These are phyloP conservation scores for Parambassis ranga DNA, from an alignment of 2,797 vertebrate genomes.

Conservation along the genomic window DNA sequence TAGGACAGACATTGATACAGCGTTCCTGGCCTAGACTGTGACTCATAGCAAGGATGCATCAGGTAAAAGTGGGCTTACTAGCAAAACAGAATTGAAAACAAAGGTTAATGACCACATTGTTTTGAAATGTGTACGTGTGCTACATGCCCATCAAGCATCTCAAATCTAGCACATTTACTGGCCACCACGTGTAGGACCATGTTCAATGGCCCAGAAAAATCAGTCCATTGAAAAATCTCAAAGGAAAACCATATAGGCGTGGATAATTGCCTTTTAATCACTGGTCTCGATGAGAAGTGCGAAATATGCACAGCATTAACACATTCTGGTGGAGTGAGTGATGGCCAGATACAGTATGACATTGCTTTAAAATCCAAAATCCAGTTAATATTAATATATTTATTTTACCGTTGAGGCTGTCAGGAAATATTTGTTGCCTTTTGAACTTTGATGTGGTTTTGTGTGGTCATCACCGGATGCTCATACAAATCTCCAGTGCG, in stretches of 20 bases:
- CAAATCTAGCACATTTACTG: constrained; percentile 13
- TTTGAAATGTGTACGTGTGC: background rate
- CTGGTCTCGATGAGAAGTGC: background rate
- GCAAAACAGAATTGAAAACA: background rate
- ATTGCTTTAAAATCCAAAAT: too few relatives aligned
- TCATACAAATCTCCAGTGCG: too few relatives aligned
- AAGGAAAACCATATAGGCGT: background rate
- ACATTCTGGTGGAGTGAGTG: background rate
- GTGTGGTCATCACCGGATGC: too few relatives aligned
- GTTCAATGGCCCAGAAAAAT: constrained; percentile 25
- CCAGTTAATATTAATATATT: too few relatives aligned
- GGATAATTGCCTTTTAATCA: background rate
- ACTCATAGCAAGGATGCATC: constrained; percentile 53
- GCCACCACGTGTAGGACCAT: constrained; percentile 42
- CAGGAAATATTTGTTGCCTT: too few relatives aligned
- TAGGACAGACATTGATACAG: constrained; percentile 50
- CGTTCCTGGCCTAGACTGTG: constrained; percentile 60
- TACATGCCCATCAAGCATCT: background rate
- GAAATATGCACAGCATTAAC: background rate
- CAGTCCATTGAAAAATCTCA: background rate
- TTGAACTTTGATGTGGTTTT: too few relatives aligned
- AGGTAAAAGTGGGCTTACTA: constrained; percentile 20
- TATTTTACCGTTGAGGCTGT: too few relatives aligned
- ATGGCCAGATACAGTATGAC: background rate
- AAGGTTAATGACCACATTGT: background rate